Percentiles rank a stretch among this genome's conserved stretches.
Evolutionary conservation across 2,888 invertebrate species (phyloP).

Genomic region (Drosophila mulleri): DNA sequence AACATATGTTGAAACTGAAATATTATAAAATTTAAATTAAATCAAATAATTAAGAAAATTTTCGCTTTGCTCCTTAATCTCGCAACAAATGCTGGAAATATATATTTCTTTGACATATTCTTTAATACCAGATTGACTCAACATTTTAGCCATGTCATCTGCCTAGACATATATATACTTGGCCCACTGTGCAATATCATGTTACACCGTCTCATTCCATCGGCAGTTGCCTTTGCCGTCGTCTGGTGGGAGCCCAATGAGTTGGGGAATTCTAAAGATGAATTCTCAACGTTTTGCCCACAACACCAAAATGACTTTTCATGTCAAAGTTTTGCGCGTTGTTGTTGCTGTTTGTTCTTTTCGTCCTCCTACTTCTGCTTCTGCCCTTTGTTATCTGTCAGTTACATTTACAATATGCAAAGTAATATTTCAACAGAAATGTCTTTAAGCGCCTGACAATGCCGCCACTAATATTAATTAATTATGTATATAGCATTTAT

Average conservation of each 20-base stretch:
- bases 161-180: neutral
- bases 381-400: constrained; percentile 28
- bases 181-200: constrained; percentile 19
- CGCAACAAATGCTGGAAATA: too few relatives aligned
- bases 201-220: neutral
- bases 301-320: constrained; percentile 63
- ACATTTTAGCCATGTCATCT: too few relatives aligned
- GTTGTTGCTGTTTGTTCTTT: neutral
- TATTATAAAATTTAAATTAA: too few relatives aligned
- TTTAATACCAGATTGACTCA: too few relatives aligned
- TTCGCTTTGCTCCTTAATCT: too few relatives aligned
- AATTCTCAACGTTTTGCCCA: constrained; percentile 58
- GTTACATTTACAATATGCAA: constrained; percentile 26
- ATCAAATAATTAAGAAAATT: too few relatives aligned
- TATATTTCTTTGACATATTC: too few relatives aligned
- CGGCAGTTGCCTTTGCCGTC: neutral
- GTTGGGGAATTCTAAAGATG: constrained; percentile 58
- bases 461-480: constrained; percentile 46
- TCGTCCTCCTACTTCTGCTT: neutral
- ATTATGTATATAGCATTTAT: constrained; percentile 19
- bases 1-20: too few relatives aligned
- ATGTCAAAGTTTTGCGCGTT: constrained; percentile 35
- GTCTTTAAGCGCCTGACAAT: constrained; percentile 31
- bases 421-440: constrained; percentile 47
- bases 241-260: constrained; percentile 7